Percentiles rank a stretch among this genome's conserved stretches.
phyloP scores from a whole-genome alignment of 2,888 invertebrate genomes.

The Ormyrus thymus region DNA sequence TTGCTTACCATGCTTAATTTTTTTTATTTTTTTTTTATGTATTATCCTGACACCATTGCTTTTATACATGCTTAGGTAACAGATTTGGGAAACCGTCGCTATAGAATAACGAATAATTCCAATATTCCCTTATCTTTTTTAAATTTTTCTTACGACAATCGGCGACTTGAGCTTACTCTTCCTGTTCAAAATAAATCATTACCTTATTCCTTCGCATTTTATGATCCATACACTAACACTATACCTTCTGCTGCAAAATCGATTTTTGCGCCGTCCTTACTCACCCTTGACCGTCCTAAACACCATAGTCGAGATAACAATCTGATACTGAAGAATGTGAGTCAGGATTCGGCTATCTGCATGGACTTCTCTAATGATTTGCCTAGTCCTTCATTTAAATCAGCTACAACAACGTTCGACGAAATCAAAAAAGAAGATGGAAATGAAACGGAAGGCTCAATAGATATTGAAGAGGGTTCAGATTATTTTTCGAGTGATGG shows the following conservation, averaged over 20 bases:
- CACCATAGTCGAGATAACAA: background rate
- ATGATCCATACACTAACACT: conserved; percentile 64
- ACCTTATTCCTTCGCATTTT: conserved; percentile 63
- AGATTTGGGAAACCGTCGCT: conserved; percentile 64
- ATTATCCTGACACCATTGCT: conserved; percentile 16
- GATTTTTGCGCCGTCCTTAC: conserved; percentile 28
- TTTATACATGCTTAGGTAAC: conserved; percentile 63
- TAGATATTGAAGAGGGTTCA: conserved; percentile 5
- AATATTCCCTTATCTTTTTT: conserved; percentile 60
- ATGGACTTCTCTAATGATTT: conserved; percentile 61
- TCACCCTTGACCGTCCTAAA: conserved; percentile 2
- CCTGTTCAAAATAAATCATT: conserved; percentile 49
- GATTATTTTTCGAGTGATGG: conserved; percentile 22
- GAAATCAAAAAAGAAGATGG: conserved; percentile 28
- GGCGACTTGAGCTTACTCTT: conserved; percentile 51
- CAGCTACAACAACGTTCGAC: conserved; percentile 55
- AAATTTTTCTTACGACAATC: conserved; percentile 57
- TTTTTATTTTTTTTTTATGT: conserved; percentile 39
- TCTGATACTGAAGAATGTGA: conserved; percentile 49
- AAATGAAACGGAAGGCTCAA: background rate
- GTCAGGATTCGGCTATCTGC: conserved; percentile 66
- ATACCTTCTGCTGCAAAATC: conserved; percentile 55
- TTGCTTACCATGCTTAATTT: background rate
- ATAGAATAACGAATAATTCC: conserved; percentile 62
- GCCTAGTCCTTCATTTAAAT: conserved; percentile 58